These are phyloP conservation scores for Drosophila carrolli DNA, from an alignment of 1,140 invertebrate genomes.

Conservation along the genomic window DNA sequence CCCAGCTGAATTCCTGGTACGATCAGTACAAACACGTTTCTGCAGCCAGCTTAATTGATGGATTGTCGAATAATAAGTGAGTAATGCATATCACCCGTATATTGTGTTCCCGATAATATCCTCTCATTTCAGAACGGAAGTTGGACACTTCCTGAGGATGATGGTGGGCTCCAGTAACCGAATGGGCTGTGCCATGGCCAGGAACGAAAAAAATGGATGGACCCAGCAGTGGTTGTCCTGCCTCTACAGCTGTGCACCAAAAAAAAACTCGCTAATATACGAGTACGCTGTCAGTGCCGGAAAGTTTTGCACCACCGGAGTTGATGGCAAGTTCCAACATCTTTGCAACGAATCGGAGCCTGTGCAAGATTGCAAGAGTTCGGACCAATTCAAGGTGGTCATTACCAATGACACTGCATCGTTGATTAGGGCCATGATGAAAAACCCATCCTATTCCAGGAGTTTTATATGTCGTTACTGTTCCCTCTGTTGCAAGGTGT, in stretches of 20 bases:
- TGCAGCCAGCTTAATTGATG: background rate
- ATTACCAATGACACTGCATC: background rate
- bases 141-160: constrained; percentile 8
- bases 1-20: constrained; percentile 5
- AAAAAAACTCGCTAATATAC: background rate
- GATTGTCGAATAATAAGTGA: background rate
- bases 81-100: no score
- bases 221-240: constrained; percentile 5
- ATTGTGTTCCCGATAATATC: no score
- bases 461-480: background rate
- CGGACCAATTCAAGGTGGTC: background rate
- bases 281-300: background rate
- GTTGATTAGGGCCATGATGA: background rate
- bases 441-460: background rate
- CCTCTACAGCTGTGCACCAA: constrained; percentile 3
- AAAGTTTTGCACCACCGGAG: background rate
- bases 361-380: background rate
- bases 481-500: background rate
- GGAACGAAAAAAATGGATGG: background rate
- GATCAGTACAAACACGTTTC: background rate
- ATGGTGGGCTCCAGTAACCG: constrained; percentile 6
- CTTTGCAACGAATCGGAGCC: background rate
- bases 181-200: constrained; percentile 2
- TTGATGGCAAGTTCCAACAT: background rate
- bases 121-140: background rate